phyloP scores from a whole-genome alignment of 1,140 invertebrate genomes.

The Dolichoris vasculosae region DNA sequence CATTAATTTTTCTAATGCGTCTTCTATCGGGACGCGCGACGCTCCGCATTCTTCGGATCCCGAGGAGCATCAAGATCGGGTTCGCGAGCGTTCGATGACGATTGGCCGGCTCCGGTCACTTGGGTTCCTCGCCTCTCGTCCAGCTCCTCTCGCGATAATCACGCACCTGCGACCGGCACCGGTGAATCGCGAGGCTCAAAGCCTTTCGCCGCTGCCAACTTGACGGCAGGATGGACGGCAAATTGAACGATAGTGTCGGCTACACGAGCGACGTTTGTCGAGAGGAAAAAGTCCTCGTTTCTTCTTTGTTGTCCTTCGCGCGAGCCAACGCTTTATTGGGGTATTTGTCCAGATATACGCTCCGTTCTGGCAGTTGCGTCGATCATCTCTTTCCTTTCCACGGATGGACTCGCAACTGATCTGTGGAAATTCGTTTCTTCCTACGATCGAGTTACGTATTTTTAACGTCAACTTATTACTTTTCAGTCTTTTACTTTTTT shows the following conservation, averaged over 20 bases:
- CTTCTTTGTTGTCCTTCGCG: conserved; percentile 15
- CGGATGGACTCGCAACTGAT: neutral
- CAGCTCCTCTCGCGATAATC: conserved; percentile 37
- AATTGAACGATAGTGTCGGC: conserved; percentile 47
- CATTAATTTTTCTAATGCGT: conserved; percentile 33
- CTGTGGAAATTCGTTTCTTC: neutral
- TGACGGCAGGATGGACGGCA: conserved; percentile 24
- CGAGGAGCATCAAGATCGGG: conserved; percentile 7
- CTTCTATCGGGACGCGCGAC: neutral
- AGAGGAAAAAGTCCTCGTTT: neutral
- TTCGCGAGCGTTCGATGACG: neutral
- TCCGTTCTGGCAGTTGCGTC: neutral
- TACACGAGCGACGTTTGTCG: conserved; percentile 42
- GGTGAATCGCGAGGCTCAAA: neutral
- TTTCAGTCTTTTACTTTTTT: no score
- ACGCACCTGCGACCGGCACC: neutral
- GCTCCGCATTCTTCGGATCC: neutral
- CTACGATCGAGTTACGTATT: no score
- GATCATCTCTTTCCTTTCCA: neutral
- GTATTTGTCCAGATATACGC: conserved; percentile 32
- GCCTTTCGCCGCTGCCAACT: neutral
- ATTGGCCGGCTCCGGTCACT: neutral
- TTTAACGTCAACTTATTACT: no score
- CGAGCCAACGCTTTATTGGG: conserved; percentile 29
- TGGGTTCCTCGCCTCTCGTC: neutral